Percentiles rank a stretch among this genome's conserved stretches.
These are phyloP conservation scores for Manacus vitellinus DNA, from an alignment of 2,113 vertebrate genomes.

Conservation along the genomic window DNA sequence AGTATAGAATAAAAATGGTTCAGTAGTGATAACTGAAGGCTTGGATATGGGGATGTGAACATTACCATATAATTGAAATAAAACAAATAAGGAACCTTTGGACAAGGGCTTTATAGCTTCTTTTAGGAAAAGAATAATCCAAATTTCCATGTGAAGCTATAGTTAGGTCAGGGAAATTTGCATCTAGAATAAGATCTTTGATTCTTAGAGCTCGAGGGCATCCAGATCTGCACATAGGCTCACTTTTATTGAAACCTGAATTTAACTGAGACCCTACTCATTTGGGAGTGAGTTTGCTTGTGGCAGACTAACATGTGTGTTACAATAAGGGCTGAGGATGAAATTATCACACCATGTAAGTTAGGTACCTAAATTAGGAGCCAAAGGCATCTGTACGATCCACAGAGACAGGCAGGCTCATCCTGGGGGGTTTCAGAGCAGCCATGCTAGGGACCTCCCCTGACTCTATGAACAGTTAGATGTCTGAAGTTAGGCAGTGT, in stretches of 20 bases:
- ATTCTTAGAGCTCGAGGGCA: neutral
- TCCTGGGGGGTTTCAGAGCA: neutral
- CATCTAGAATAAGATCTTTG: neutral
- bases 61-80: neutral
- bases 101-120: neutral
- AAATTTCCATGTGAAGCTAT: neutral
- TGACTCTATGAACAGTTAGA: neutral
- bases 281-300: neutral
- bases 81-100: neutral
- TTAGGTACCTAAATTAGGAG: neutral
- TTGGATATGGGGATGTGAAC: neutral
- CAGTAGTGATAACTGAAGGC: neutral
- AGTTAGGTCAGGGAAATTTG: neutral
- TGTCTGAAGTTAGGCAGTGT: neutral
- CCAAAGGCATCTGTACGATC: neutral
- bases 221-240: neutral
- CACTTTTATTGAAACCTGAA: neutral
- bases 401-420: neutral
- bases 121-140: neutral
- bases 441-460: accelerated
- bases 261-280: neutral
- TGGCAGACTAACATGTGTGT: neutral
- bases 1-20: neutral
- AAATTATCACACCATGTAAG: neutral
- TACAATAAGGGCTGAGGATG: neutral